phyloP scores from a whole-genome alignment of 2,113 vertebrate species.

The Spheniscus mendiculus region DNA sequence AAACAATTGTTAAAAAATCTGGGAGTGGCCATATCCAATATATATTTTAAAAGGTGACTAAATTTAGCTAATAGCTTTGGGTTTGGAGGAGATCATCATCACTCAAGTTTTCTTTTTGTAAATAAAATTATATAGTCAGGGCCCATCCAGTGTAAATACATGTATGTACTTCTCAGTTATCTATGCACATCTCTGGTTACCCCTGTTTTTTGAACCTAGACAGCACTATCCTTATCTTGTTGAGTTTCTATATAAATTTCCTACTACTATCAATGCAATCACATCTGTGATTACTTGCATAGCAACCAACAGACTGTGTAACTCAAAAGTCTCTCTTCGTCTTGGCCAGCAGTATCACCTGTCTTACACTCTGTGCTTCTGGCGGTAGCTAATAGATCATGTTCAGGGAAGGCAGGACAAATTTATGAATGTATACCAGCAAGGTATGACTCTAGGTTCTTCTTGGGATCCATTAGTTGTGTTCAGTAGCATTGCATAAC shows the following conservation, averaged over 20 bases:
- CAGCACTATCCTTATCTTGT: background rate
- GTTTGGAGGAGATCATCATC: background rate
- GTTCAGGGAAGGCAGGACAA: background rate
- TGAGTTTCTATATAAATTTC: background rate
- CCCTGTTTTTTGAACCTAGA: background rate
- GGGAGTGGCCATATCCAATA: background rate
- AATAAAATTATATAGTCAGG: background rate
- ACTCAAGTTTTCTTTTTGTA: background rate
- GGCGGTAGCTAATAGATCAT: background rate
- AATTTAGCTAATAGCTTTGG: background rate
- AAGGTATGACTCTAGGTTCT: background rate
- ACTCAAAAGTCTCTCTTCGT: background rate
- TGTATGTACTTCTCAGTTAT: background rate
- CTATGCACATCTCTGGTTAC: background rate
- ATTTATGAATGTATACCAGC: background rate
- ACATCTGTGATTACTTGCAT: background rate
- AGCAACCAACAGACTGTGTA: background rate
- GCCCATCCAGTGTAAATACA: background rate
- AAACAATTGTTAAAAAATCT: background rate
- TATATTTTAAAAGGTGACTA: background rate
- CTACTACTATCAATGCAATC: background rate
- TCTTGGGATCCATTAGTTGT: background rate
- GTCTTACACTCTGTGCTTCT: background rate
- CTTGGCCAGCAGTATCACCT: background rate
- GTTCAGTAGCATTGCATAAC: background rate